Conservation (phyloP, 2,888 invertebrate genomes). For the Lamproptera curius region DNA sequence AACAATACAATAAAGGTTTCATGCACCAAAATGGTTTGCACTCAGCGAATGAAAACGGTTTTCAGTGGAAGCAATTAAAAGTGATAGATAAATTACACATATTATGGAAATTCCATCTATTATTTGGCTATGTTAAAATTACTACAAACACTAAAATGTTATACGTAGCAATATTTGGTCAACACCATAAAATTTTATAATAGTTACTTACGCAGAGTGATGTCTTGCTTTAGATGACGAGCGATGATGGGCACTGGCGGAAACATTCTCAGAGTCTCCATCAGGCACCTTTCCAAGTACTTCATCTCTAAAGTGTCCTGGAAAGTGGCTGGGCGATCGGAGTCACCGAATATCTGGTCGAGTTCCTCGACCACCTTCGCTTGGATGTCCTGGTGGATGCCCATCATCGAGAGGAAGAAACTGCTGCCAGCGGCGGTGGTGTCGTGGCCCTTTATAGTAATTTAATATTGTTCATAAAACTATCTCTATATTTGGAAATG, state of each 20-base stretch:
- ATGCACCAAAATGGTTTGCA: too few relatives aligned
- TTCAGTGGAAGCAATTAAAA: too few relatives aligned
- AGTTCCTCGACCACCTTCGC: constrained; percentile 85
- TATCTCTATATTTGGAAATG: too few relatives aligned
- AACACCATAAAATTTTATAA: neutral
- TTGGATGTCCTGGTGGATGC: constrained; percentile 85
- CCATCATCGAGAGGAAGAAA: constrained; percentile 88
- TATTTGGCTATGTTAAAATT: too few relatives aligned
- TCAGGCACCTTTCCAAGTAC: constrained; percentile 87
- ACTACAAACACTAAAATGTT: too few relatives aligned
- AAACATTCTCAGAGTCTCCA: constrained; percentile 88
- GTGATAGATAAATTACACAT: too few relatives aligned
- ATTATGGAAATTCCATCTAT: too few relatives aligned
- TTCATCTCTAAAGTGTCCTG: constrained; percentile 92
- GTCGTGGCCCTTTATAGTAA: constrained; percentile 89
- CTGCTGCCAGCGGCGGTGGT: constrained; percentile 90
- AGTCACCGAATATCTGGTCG: constrained; percentile 86
- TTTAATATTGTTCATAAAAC: too few relatives aligned
- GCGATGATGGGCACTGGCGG: constrained; percentile 90
- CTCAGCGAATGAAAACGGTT: too few relatives aligned
- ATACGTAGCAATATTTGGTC: too few relatives aligned
- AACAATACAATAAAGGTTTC: too few relatives aligned
- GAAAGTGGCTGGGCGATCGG: constrained; percentile 86
- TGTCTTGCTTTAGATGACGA: constrained; percentile 83
- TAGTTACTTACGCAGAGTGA: constrained; percentile 81